Evolutionary conservation across 1,140 invertebrate genomes (phyloP), one percentile per base, ranked within the genome.

Genomic region (Drosophila kepulauana): DNA sequence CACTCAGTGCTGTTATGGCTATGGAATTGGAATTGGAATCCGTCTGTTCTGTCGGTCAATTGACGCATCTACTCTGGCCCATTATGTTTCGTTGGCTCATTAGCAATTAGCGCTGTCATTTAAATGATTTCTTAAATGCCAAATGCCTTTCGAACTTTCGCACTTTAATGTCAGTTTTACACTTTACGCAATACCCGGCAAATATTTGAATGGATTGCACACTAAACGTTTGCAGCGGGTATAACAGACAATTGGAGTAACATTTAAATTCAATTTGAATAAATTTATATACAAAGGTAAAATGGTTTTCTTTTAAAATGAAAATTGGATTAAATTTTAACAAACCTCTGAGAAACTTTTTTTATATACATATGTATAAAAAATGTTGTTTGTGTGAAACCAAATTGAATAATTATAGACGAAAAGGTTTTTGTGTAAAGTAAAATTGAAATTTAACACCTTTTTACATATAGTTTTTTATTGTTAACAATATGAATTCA

Each of bases 81-180:
- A 73, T 73, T 73, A 73, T 67, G 20, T 25, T 13, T 45, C 30
- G 41, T 38, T n/a, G 13, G 49, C 56, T 25, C 67, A 25, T 62
- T 49, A 61, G 81, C 78, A 84, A 84, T 84, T 84, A 84, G 66
- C 82, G 69, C 81, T 51, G 62, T 68, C 68, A 85, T 84, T 85
- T 65, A 74, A 78, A 65, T 70, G 65, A 61, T 74, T 52, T 79
- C 51, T 77, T 67, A 73, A 73, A 59, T 45, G 70, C 70, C 54
- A 72, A 66, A 43, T 51, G 43, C 20, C 7, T 38, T n/a, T 30
- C 38, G 11, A 25, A 45, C 7, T 25, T 48, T 52, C 54, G 11
- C 33, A 45, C 7, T 33, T 49, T 45, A 52, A 65, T 65, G 51
- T 15, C 54, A 57, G 8, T 41, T 56, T 57, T 38, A 11, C 15